phyloP scores from a whole-genome alignment of 2,113 vertebrate genomes.

The Onychostruthus taczanowskii region DNA sequence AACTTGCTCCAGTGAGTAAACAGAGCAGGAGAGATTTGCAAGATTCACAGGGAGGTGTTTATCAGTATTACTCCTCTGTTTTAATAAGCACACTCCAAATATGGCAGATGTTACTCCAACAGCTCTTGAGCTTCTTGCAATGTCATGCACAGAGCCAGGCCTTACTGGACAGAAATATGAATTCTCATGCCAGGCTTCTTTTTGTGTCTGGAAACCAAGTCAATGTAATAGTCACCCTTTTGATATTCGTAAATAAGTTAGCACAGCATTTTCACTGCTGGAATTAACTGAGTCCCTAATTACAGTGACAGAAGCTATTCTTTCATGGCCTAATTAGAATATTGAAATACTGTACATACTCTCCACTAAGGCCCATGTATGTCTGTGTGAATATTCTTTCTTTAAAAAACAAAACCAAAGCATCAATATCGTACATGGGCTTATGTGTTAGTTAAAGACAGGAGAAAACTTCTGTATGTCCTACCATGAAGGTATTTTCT shows the following conservation, averaged over 20 bases:
- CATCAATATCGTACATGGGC: background rate
- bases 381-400: background rate
- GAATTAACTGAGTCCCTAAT: constrained; percentile 58
- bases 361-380: constrained; percentile 2
- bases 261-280: background rate
- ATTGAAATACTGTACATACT: constrained; percentile 46
- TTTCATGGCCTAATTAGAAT: constrained; percentile 58
- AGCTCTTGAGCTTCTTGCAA: background rate
- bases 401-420: background rate
- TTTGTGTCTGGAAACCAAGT: constrained; percentile 2
- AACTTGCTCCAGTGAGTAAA: background rate
- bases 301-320: constrained; percentile 30
- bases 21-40: background rate
- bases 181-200: constrained; percentile 22
- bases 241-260: constrained; percentile 65
- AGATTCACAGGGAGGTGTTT: background rate
- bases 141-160: background rate
- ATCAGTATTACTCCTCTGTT: background rate
- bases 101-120: constrained; percentile 21
- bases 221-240: constrained; percentile 54
- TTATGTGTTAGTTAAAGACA: constrained; percentile 5
- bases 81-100: constrained; percentile 10
- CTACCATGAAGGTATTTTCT: constrained; percentile 50
- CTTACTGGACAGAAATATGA: constrained; percentile 34
- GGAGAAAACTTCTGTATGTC: constrained; percentile 50